Conservation (phyloP, 2,888 invertebrate genomes). For the Pollenia griseotomentosa region DNA sequence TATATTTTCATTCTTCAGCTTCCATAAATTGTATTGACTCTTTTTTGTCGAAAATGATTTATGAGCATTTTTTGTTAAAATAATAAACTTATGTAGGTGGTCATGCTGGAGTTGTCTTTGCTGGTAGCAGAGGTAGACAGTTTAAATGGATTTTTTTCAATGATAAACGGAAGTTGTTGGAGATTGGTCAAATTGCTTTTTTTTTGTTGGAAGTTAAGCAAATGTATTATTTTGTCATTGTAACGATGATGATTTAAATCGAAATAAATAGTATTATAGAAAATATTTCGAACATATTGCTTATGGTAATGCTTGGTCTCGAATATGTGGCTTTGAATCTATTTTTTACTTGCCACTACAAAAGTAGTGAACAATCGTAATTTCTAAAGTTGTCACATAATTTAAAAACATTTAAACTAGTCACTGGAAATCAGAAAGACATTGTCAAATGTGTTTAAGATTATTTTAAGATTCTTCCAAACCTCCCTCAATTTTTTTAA, state of each 20-base stretch:
- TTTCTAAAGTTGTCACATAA: too few relatives aligned
- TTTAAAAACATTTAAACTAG: too few relatives aligned
- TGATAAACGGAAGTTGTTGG: constrained; percentile 45
- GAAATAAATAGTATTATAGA: too few relatives aligned
- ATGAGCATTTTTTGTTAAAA: constrained; percentile 44
- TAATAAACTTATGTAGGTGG: constrained; percentile 64
- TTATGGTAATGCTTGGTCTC: too few relatives aligned
- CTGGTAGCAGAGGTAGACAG: constrained; percentile 35
- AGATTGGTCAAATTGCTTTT: neutral
- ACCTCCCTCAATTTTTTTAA: too few relatives aligned
- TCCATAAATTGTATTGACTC: constrained; percentile 60
- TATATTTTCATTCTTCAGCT: constrained; percentile 47
- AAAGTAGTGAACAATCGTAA: too few relatives aligned
- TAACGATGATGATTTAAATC: neutral
- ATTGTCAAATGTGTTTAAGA: too few relatives aligned
- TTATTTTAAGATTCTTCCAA: too few relatives aligned
- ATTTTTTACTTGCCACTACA: too few relatives aligned
- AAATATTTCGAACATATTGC: too few relatives aligned
- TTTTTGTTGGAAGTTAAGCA: neutral
- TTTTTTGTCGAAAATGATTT: constrained; percentile 69
- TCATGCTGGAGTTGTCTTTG: constrained; percentile 43
- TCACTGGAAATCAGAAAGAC: too few relatives aligned
- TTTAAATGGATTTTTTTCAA: constrained; percentile 25
- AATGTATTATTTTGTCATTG: neutral
- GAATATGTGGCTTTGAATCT: too few relatives aligned